Base-by-base conservation (phyloP, 2,797 vertebrate genomes). In the Hippoglossus hippoglossus region DNA sequence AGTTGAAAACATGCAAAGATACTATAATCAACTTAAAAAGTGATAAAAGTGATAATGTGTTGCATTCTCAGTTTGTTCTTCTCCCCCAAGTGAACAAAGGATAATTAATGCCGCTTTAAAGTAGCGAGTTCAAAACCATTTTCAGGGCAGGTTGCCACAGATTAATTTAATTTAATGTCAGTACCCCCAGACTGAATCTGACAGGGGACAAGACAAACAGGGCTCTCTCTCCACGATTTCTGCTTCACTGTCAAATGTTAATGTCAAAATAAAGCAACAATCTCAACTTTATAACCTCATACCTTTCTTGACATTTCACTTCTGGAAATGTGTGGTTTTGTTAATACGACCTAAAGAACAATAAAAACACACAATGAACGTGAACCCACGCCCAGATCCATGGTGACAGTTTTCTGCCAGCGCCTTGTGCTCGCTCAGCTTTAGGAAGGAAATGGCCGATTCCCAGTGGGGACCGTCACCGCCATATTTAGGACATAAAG, bases 391-490 rank as follows among this genome's bases (percentile, higher is more conserved):
- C 78, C 81, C 81, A 76, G 62, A 79, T 85, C 71, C 64, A 71
- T 51, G 70, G 81, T 92, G 87, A 87, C 82, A 75, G 70, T 72
- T 57, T 86, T 89, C 86, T 87, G 84, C 82, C 72, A 57, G 73
- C 51, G 73, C 78, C 79, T 81, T 92, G 93, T 95, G 95, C 95
- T 96, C 94, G 83, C 93, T 95, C 96, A 97, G 95, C 95, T 94
- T 93, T 93, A 97, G 97, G 96, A 98, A 97, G 98, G 96, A 98
- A 98, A 94, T 60, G 49, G 75, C 93, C 91, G 21, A 93, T 93
- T 95, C 95, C 96, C 96, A 71, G 49, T 69, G 90, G 93, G 93
- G 90, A 87, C 91, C 76, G 92, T 93, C 91, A 91, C 63, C 90
- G 91, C 95, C 96, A 95, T 95, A 95, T 96, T 94, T 95, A 96